Percentiles rank a stretch among this genome's conserved stretches.
phyloP scores from a whole-genome alignment of 2,113 vertebrate species.

The Mustela lutreola region DNA sequence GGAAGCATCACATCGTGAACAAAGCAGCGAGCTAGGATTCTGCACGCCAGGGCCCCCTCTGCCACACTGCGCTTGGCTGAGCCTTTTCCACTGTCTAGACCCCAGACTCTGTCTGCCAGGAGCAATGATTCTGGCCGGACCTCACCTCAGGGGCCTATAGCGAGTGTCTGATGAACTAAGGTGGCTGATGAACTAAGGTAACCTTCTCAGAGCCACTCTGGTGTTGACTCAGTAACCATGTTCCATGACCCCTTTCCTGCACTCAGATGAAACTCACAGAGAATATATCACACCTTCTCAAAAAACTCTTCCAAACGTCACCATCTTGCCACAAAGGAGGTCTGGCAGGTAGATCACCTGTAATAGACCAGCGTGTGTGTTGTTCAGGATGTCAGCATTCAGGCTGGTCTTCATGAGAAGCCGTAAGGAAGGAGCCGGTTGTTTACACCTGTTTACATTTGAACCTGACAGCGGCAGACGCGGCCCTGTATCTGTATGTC shows the following conservation, averaged over 20 bases:
- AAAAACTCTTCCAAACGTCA: neutral
- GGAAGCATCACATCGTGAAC: neutral
- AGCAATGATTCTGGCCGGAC: neutral
- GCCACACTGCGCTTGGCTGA: neutral
- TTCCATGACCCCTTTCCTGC: neutral
- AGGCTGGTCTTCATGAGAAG: neutral
- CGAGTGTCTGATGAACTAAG: neutral
- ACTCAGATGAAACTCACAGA: neutral
- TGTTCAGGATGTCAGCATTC: neutral
- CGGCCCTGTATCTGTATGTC: neutral
- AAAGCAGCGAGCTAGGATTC: neutral
- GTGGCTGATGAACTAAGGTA: neutral
- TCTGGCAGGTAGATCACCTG: neutral
- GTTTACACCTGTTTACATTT: neutral
- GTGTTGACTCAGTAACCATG: neutral
- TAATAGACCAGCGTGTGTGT: neutral
- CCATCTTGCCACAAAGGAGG: neutral
- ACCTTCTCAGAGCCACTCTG: neutral
- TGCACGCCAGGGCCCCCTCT: rapidly evolving
- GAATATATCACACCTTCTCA: too few species aligned
- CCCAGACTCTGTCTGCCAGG: neutral
- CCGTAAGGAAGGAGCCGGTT: neutral
- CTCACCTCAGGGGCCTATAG: too few species aligned
- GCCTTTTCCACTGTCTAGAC: neutral
- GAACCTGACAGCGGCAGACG: too few species aligned